Conservation (phyloP, 2,797 vertebrate genomes). For the Manis javanica region DNA sequence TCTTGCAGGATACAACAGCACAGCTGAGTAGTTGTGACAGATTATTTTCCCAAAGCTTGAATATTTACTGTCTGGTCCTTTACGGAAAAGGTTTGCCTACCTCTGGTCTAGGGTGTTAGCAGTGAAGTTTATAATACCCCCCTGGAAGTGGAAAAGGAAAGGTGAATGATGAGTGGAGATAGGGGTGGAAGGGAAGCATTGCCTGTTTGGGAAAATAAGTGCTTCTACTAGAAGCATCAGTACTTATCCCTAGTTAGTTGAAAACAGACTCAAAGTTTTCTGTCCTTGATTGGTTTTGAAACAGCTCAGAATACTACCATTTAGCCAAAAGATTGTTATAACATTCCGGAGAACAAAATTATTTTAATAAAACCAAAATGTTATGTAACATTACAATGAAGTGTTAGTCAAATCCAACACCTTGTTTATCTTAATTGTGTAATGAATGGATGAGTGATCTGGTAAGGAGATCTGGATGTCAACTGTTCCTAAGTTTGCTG, state of each 20-base stretch:
- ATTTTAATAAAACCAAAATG: constrained; percentile 61
- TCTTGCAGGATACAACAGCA: not conserved
- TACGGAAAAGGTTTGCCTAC: constrained; percentile 10
- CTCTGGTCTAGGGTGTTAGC: not conserved
- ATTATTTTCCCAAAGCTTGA: constrained; percentile 32
- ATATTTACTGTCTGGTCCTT: constrained; percentile 24
- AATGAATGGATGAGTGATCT: constrained; percentile 57
- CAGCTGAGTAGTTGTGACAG: constrained; percentile 29
- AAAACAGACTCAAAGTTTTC: constrained; percentile 43
- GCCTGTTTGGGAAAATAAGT: not conserved
- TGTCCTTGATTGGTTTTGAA: not conserved
- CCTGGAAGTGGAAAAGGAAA: not conserved
- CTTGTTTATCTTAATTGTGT: constrained; percentile 59
- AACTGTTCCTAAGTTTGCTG: constrained; percentile 47
- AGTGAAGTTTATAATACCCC: not conserved
- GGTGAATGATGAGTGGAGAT: not conserved
- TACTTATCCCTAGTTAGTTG: constrained; percentile 20
- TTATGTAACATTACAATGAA: not conserved
- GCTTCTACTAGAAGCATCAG: not conserved
- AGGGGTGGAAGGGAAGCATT: not conserved
- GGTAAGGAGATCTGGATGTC: constrained; percentile 24
- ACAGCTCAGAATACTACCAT: constrained; percentile 21
- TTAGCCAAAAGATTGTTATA: constrained; percentile 26
- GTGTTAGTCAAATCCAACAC: constrained; percentile 26
- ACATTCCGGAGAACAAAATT: constrained; percentile 44